Evolutionary conservation across 2,888 invertebrate species (phyloP).

Genomic region (Digitonthophagus gazella): DNA sequence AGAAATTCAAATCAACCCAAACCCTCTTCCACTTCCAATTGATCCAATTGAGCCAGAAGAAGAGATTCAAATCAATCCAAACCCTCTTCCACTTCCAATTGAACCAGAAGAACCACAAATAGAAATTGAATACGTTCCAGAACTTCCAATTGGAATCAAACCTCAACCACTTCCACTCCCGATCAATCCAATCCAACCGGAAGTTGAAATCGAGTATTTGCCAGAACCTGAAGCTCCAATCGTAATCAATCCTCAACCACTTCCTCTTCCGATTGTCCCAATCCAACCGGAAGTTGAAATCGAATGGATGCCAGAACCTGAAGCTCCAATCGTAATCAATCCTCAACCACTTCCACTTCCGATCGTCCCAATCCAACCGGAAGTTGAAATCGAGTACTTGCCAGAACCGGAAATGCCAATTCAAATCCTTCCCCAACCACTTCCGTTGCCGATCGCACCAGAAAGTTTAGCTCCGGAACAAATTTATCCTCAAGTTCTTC

Average conservation of each 20-base stretch:
- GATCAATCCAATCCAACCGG: slow-evolving; percentile 4
- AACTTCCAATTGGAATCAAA: not conserved
- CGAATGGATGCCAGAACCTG: not conserved
- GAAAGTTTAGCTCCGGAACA: not conserved
- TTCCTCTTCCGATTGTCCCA: slow-evolving; percentile 7
- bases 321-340: not conserved
- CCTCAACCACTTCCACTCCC: slow-evolving; percentile 7
- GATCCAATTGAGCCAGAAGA: slow-evolving; percentile 1
- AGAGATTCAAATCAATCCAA: not conserved
- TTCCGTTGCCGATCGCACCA: not conserved
- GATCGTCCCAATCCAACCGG: slow-evolving; percentile 5
- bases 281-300: not conserved
- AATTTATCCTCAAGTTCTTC: not conserved
- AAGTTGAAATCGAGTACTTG: not conserved
- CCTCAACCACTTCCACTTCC: slow-evolving; percentile 6
- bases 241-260: not conserved
- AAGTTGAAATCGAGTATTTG: not conserved
- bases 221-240: slow-evolving; percentile 2
- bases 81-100: not conserved
- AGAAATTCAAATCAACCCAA: slow-evolving; percentile 6
- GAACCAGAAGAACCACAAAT: not conserved
- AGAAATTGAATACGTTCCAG: not conserved
- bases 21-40: slow-evolving; percentile 12
- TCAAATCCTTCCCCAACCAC: not conserved
- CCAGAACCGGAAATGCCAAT: slow-evolving; percentile 11